Conservation (phyloP, 1,140 invertebrate species). For the Drosophila rufa region DNA sequence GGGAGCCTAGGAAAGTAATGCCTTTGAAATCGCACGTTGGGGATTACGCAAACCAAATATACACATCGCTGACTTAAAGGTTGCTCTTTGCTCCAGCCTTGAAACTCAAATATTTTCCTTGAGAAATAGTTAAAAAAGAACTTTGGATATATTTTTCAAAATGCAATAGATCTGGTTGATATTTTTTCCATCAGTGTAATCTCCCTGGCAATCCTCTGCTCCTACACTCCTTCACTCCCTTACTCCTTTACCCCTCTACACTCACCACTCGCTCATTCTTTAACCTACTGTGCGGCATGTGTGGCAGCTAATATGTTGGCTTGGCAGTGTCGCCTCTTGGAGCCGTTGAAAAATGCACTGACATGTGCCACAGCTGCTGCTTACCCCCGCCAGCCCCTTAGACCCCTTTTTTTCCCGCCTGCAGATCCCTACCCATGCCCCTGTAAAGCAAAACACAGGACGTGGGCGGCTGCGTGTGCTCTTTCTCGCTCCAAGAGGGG, state of each 20-base stretch:
- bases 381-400: not conserved
- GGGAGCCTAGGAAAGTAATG: not conserved
- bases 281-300: constrained; percentile 52
- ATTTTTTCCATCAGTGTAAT: constrained; percentile 10
- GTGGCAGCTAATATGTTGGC: constrained; percentile 81
- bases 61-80: too few species aligned
- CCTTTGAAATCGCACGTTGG: not conserved
- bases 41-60: not conserved
- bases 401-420: not conserved
- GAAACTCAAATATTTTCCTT: too few species aligned
- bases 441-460: constrained; percentile 19
- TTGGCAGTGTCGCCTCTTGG: constrained; percentile 67
- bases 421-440: not conserved
- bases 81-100: not conserved
- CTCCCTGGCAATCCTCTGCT: constrained; percentile 9
- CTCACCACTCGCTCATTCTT: constrained; percentile 19
- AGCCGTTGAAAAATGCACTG: constrained; percentile 80
- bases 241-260: too few species aligned
- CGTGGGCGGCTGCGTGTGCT: constrained; percentile 39
- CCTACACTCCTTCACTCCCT: not conserved
- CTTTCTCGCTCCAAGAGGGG: constrained; percentile 24
- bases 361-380: constrained; percentile 74
- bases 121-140: too few species aligned
- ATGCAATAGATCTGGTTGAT: not conserved
- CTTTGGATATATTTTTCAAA: not conserved